These are phyloP conservation scores for Loris lydekkerianus DNA, from an alignment of 2,797 vertebrate species.

Conservation along the genomic window DNA sequence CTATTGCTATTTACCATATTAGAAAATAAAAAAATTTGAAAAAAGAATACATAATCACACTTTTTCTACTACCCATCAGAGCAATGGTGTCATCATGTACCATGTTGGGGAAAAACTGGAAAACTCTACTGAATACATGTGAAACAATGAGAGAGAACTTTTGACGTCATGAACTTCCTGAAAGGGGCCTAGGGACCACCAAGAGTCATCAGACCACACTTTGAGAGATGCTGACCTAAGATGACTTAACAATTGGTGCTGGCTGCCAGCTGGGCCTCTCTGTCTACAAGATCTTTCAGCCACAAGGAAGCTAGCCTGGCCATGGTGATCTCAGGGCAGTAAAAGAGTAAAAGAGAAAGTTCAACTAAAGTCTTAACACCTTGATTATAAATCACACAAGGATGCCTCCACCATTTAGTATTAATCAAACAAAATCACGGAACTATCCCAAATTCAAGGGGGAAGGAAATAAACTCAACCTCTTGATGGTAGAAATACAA, in stretches of 20 bases:
- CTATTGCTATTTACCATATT: background rate
- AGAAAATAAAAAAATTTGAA: background rate
- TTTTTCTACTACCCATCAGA: background rate
- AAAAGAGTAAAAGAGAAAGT: background rate
- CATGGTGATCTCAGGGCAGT: background rate
- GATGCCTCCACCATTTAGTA: background rate
- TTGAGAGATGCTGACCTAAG: background rate
- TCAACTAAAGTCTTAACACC: background rate
- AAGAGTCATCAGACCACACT: constrained; percentile 11
- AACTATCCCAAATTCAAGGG: background rate
- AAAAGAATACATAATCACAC: background rate
- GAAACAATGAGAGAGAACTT: background rate
- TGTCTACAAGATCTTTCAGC: background rate
- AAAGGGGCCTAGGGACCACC: background rate
- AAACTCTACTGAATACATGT: background rate
- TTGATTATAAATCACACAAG: background rate
- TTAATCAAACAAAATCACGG: background rate
- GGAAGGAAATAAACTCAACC: background rate
- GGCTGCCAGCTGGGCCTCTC: background rate
- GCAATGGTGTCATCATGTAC: background rate
- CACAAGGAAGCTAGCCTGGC: background rate
- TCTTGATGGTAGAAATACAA: background rate
- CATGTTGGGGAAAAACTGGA: background rate
- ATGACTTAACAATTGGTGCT: background rate
- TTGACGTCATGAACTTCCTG: background rate